Percentiles rank a stretch among this genome's conserved stretches.
Evolutionary conservation across 1,140 invertebrate species (phyloP).

Genomic region (honey bee (Apis mellifera)): DNA sequence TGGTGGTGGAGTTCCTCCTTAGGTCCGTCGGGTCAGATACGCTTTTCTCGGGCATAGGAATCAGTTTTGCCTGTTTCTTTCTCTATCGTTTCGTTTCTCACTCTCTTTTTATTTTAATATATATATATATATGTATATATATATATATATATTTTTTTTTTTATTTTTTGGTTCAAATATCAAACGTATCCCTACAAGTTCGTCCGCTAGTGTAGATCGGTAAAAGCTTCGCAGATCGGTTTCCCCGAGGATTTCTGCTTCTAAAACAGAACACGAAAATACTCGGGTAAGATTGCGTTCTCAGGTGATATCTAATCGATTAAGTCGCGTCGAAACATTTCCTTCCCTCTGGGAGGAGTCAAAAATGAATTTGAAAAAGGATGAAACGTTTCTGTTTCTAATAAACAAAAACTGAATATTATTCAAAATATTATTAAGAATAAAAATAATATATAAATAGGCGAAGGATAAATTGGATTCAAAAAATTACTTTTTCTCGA

Average conservation of each 20-base stretch:
- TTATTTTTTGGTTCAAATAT: constrained; percentile 41
- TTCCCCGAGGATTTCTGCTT: constrained; percentile 79
- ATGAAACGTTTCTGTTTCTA: no score
- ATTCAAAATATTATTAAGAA: no score
- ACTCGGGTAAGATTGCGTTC: constrained; percentile 53
- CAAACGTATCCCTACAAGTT: constrained; percentile 47
- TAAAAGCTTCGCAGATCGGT: constrained; percentile 79
- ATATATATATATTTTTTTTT: not conserved
- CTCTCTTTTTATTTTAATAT: not conserved
- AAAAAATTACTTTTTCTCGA: no score
- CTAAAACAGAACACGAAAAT: constrained; percentile 75
- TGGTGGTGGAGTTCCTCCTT: constrained; percentile 72
- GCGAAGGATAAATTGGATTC: no score
- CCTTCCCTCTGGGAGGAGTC: not conserved
- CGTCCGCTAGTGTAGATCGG: constrained; percentile 76
- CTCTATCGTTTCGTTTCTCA: constrained; percentile 25
- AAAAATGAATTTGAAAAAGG: not conserved
- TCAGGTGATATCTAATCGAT: constrained; percentile 30
- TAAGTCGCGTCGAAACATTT: constrained; percentile 16
- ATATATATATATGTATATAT: not conserved
- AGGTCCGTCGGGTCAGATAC: constrained; percentile 63
- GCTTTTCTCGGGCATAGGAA: constrained; percentile 60
- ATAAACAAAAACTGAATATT: no score
- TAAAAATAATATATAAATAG: no score
- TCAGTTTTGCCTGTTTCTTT: constrained; percentile 20